phyloP scores from a whole-genome alignment of 2,113 vertebrate genomes.

The Pseudorhombus dupliciocellatus region DNA sequence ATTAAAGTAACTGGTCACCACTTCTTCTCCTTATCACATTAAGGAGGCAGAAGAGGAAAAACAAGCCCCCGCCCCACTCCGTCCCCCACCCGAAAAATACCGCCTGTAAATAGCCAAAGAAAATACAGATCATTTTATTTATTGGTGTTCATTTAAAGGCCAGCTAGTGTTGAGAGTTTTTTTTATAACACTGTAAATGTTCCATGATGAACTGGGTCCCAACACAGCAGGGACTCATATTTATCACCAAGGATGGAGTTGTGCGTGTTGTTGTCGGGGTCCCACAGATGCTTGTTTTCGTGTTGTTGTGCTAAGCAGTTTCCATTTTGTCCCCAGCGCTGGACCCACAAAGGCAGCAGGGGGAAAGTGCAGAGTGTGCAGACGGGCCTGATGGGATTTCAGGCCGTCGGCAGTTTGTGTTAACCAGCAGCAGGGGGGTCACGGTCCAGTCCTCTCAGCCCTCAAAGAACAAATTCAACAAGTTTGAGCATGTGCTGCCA shows the following conservation, averaged over 20 bases:
- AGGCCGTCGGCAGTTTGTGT: slow-evolving; percentile 49
- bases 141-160: no score
- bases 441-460: no score
- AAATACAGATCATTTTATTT: no score
- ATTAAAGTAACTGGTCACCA: no score
- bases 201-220: neutral
- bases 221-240: neutral
- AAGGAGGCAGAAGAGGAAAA: no score
- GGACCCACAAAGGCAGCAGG: slow-evolving; percentile 62
- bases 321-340: slow-evolving; percentile 49
- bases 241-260: neutral
- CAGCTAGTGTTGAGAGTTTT: no score
- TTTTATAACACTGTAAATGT: neutral
- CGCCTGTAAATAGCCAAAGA: neutral
- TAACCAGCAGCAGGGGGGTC: neutral
- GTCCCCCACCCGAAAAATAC: no score
- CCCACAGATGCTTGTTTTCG: slow-evolving; percentile 21
- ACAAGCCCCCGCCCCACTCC: no score
- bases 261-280: slow-evolving; percentile 14
- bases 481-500: neutral
- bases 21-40: no score
- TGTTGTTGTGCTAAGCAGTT: slow-evolving; percentile 60
- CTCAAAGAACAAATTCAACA: no score
- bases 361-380: slow-evolving; percentile 66
- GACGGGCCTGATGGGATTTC: slow-evolving; percentile 46